Evolutionary conservation across 2,113 vertebrate genomes (phyloP).

Genomic region (Hippocampus abdominalis): DNA sequence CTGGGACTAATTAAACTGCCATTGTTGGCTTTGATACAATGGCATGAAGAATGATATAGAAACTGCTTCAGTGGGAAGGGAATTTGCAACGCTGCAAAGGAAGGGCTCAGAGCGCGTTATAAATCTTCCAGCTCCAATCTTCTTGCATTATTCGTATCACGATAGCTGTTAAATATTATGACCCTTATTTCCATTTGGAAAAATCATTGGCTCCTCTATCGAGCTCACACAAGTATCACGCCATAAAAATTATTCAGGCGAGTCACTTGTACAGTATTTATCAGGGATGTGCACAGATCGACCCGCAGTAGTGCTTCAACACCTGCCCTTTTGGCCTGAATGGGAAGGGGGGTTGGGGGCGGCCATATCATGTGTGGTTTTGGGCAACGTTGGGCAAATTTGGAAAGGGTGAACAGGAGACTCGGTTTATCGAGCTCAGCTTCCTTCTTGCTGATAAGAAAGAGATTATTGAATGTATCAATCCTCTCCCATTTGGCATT

Average conservation of each 20-base stretch:
- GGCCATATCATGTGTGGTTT: too few species aligned
- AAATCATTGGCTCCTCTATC: background rate
- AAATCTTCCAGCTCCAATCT: slow-evolving; percentile 9
- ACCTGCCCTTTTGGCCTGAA: background rate
- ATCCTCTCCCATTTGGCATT: too few species aligned
- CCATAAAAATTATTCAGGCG: background rate
- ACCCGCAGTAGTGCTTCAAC: background rate
- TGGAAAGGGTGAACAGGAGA: too few species aligned
- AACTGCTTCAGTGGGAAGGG: slow-evolving; percentile 29
- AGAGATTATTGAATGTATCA: too few species aligned
- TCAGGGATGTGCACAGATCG: background rate
- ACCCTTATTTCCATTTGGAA: slow-evolving; percentile 3
- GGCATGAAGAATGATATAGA: slow-evolving; percentile 31
- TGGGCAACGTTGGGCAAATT: too few species aligned
- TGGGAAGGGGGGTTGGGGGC: too few species aligned
- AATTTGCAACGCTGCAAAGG: slow-evolving; percentile 12
- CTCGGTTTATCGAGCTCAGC: too few species aligned
- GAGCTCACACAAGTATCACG: background rate
- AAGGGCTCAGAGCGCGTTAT: slow-evolving; percentile 9
- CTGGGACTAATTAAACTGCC: slow-evolving; percentile 56
- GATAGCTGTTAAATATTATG: slow-evolving; percentile 10
- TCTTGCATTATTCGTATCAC: slow-evolving; percentile 2
- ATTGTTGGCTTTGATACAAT: slow-evolving; percentile 42
- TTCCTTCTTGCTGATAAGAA: too few species aligned
- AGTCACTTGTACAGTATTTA: background rate